Base-by-base conservation (phyloP, 2,888 invertebrate species). In the Spisula subtruncata region DNA sequence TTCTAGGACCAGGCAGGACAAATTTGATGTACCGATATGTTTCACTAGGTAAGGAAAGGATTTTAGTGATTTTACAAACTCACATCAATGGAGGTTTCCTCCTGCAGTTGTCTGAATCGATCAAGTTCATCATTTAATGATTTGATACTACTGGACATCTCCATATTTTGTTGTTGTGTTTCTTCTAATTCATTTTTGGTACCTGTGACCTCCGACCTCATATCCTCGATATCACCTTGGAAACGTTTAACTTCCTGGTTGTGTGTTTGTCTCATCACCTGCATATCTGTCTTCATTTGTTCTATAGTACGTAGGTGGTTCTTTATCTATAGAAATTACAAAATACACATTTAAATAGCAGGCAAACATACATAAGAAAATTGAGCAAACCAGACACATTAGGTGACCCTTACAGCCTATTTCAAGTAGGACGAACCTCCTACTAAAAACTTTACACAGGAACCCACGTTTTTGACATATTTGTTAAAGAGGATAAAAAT, bases 221-320 rank as follows among this genome's bases (percentile, higher is more conserved):
- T 89, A 29, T 93, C 83, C 80, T 94, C 94, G 29, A 95, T 89
- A 90, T 96, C 96, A 54, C 95, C 94, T 85, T 95, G 94, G 86
- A 95, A 93, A 20, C 95, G 95, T 56, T 94, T 90, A n/a, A 94
- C 91, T 87, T 96, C 96, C 87, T 95, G 95, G 46, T 90, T 86
- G 88, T 96, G 95, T 1, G 94, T 94, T 32, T 91, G 92, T 88
- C 93, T 94, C 83, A 93, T 92, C 86, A 95, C 93, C 85, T 95
- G 94, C 51, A 96, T 90, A 89, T 96, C 96, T 10, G 95, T 91
- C 91, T 95, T 96, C 90, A 96, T 92, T 89, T 96, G 96, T 66
- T 96, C 96, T 0, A 95, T 94, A 16, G 94, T 93, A 18, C 95
- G 93, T 89, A 96, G 91, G 80, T 96, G 95, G 90, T 96, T 96